These are phyloP conservation scores for Graptemys geographica DNA, from an alignment of 2,797 vertebrate species.

Conservation along the genomic window DNA sequence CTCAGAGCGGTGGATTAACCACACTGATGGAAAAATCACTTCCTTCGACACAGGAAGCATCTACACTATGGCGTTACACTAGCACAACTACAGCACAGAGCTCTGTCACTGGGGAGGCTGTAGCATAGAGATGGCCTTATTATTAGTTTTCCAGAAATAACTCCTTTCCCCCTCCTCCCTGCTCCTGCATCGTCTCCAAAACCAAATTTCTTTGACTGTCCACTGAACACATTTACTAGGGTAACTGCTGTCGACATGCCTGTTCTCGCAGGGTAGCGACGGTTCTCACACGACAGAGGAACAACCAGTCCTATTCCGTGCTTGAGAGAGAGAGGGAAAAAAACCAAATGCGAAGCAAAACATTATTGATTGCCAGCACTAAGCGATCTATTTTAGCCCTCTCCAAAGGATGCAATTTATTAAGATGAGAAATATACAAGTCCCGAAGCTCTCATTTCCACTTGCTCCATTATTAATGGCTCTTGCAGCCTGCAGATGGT, in stretches of 20 bases:
- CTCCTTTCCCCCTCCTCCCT: background rate
- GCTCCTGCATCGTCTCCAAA: background rate
- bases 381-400: conserved; percentile 15
- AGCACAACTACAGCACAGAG: background rate
- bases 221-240: background rate
- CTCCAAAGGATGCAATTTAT: conserved; percentile 44
- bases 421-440: background rate
- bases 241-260: background rate
- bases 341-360: background rate
- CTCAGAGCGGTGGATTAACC: background rate
- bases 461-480: conserved; percentile 23
- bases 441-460: conserved; percentile 43
- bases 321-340: background rate
- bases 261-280: background rate
- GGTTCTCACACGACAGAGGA: background rate
- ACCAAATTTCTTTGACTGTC: background rate
- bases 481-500: background rate
- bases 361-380: background rate
- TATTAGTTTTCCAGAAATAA: background rate
- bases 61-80: background rate
- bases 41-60: background rate
- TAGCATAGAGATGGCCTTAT: background rate
- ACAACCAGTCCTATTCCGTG: background rate
- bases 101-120: background rate
- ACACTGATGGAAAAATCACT: background rate